Conservation (phyloP, 2,797 vertebrate species). For the Onychomys leucogaster region DNA sequence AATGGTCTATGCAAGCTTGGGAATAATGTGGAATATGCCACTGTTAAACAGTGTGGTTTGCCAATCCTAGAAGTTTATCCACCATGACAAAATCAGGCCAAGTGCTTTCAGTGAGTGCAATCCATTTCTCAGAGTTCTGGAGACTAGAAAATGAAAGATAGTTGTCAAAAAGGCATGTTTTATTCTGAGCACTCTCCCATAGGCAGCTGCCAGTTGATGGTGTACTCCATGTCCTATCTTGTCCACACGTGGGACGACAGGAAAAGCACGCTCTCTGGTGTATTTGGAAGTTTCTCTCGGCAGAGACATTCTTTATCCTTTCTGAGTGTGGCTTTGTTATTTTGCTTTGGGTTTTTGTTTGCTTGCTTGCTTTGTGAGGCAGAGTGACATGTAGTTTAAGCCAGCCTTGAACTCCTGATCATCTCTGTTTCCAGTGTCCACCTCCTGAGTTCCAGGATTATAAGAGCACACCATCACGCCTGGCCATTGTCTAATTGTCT, state of each 20-base stretch:
- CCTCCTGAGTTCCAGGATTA: neutral
- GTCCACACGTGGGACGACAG: neutral
- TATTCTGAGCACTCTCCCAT: neutral
- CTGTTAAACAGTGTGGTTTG: neutral
- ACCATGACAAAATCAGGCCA: neutral
- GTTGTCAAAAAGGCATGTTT: neutral
- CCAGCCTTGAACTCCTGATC: neutral
- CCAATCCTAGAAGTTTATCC: neutral
- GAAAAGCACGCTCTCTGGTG: neutral
- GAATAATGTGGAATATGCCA: neutral
- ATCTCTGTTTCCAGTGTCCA: neutral
- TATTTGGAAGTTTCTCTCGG: neutral
- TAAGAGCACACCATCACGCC: neutral
- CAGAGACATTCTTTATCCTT: neutral
- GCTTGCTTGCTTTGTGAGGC: neutral
- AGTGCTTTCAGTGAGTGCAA: neutral
- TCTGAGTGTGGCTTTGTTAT: neutral
- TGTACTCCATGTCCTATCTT: neutral
- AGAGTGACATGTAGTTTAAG: neutral
- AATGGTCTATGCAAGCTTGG: neutral
- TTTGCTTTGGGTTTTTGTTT: neutral
- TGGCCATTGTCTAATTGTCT: neutral
- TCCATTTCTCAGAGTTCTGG: neutral
- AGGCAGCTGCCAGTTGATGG: neutral
- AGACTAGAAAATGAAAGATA: neutral